These are phyloP conservation scores for Arenaria interpres DNA, from an alignment of 2,113 vertebrate genomes.

Conservation along the genomic window DNA sequence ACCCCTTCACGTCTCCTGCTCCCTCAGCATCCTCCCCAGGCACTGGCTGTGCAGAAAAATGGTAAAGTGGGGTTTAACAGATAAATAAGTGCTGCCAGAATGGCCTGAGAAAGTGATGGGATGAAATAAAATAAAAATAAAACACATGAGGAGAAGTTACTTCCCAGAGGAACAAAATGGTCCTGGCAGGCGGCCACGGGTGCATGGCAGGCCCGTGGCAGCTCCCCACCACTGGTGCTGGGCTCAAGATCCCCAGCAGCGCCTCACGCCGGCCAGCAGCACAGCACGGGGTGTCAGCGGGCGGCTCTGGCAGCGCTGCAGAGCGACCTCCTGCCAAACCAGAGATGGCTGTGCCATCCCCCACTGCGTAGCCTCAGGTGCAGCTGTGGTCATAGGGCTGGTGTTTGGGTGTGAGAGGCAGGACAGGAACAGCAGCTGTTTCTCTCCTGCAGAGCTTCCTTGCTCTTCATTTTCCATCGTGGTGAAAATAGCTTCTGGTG, in stretches of 20 bases:
- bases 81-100: background rate
- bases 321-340: background rate
- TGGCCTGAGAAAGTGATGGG: background rate
- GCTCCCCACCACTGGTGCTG: background rate
- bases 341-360: background rate
- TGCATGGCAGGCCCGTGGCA: rapidly evolving
- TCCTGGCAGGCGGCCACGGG: background rate
- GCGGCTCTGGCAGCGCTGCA: background rate
- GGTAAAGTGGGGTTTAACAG: background rate
- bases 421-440: background rate
- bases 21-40: background rate
- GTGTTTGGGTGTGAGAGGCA: background rate
- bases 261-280: rapidly evolving
- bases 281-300: rapidly evolving
- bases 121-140: background rate
- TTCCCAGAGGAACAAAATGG: background rate
- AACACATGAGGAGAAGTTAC: background rate
- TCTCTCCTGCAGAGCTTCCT: background rate
- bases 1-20: background rate
- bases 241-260: rapidly evolving
- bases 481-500: background rate
- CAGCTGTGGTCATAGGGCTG: background rate
- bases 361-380: rapidly evolving
- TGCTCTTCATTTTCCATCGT: background rate
- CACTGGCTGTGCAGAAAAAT: rapidly evolving